A percentile compares a stretch with the other conserved stretches of the same genome.
These are phyloP conservation scores for Monochamus alternatus DNA, from an alignment of 2,888 invertebrate genomes.

Conservation along the genomic window DNA sequence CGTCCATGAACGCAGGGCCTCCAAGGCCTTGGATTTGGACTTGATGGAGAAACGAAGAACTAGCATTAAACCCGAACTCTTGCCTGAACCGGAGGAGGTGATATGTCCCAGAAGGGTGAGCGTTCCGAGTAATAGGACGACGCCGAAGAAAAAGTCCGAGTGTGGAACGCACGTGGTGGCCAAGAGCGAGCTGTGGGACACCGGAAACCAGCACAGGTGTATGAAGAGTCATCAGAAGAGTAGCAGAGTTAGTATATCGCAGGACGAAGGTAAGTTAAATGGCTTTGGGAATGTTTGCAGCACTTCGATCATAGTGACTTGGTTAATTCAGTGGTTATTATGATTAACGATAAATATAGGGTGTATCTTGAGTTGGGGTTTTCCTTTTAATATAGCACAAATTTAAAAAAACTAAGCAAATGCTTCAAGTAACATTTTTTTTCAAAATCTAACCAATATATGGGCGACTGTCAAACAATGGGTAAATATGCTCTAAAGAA, in stretches of 20 bases:
- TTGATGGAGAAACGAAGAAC: constrained; percentile 65
- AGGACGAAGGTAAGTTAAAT: constrained; percentile 63
- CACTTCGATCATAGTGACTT: too few species aligned
- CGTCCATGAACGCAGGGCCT: constrained; percentile 57
- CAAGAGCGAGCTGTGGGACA: constrained; percentile 71
- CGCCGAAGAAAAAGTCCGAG: constrained; percentile 72
- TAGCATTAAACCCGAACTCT: constrained; percentile 60
- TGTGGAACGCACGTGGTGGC: constrained; percentile 69
- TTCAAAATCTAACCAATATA: too few species aligned
- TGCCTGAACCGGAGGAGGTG: constrained; percentile 58
- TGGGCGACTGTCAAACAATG: too few species aligned
- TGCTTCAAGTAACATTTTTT: too few species aligned
- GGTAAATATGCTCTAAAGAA: too few species aligned
- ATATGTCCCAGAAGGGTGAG: constrained; percentile 63
- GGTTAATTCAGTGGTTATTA: too few species aligned
- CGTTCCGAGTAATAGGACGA: constrained; percentile 63
- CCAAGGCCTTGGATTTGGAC: constrained; percentile 60
- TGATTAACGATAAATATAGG: too few species aligned
- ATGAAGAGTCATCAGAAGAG: constrained; percentile 66
- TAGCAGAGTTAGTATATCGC: constrained; percentile 63
- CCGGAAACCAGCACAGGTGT: constrained; percentile 68
- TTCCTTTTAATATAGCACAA: too few species aligned
- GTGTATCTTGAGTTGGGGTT: too few species aligned
- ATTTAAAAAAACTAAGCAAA: too few species aligned
- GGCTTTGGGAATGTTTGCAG: not conserved